Evolutionary conservation across 2,888 invertebrate genomes (phyloP), one percentile per base, ranked within the genome.

Genomic region (Liodrosophila aerea): DNA sequence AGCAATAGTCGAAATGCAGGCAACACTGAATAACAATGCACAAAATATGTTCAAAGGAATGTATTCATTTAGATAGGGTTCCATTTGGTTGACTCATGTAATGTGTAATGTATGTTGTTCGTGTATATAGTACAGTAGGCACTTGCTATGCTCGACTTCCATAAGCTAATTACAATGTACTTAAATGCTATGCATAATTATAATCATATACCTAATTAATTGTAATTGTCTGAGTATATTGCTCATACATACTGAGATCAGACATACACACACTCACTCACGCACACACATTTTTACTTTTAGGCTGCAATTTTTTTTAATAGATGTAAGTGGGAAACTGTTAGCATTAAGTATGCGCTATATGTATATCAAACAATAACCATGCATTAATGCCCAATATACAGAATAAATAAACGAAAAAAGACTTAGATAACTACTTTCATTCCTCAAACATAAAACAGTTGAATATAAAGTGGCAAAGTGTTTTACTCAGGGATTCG

Each of bases 161-260:
- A 67, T 73, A 64, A 68, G 62, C 46, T 67, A 63, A 53, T 22
- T 22, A 4, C 2, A 2, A 22, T 22, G 22, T 36, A 7, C 7
- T 13, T 36, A 36, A 36, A 31, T 31, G 31, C 8, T 31, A 9
- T 31, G n/a, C 31, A 31, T 9, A 7, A n/a, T n/a, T 31, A 31
- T 9, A 31, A 2, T n/a, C n/a, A n/a, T n/a, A n/a, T 30, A 9
- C 2, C n/a, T 30, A 15, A 40, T 51, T 51, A 63, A 43, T 34
- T 61, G 36, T 62, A 65, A 73, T 61, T 81, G 61, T 73, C 70
- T 69, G 64, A 49, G 81, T 58, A 81, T 54, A 81, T 76, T 81
- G 76, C 77, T 74, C 75, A 81, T 74, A 74, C 64, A 71, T 57
- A 77, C 81, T 76, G 74, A 66, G 68, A 37, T 53, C 76, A 53